These are phyloP conservation scores for Thalassophryne amazonica DNA, from an alignment of 2,797 vertebrate species.

Conservation along the genomic window DNA sequence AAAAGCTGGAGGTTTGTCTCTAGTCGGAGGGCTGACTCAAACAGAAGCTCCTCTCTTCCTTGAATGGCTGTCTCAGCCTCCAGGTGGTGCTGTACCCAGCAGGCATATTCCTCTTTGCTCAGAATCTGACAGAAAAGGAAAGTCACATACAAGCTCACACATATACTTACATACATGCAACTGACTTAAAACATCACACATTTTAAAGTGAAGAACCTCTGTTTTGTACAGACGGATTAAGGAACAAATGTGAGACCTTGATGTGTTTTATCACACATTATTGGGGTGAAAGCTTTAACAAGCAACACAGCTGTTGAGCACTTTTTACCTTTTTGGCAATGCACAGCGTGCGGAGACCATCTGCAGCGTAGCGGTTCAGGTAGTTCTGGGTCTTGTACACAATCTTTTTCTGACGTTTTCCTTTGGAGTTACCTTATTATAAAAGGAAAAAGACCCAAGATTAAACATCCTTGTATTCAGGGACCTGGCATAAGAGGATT, in stretches of 20 bases:
- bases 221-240: too few relatives aligned
- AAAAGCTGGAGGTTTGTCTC: slow-evolving; percentile 94
- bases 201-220: too few relatives aligned
- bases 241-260: too few relatives aligned
- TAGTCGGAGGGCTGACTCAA: slow-evolving; percentile 88
- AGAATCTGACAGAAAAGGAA: slow-evolving; percentile 81
- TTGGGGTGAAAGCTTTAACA: too few relatives aligned
- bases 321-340: slow-evolving; percentile 91
- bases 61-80: slow-evolving; percentile 92
- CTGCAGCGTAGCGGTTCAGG: slow-evolving; percentile 91
- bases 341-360: slow-evolving; percentile 94
- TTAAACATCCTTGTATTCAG: slow-evolving; percentile 5
- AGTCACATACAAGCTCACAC: slow-evolving; percentile 11
- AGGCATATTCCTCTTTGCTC: slow-evolving; percentile 90
- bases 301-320: too few relatives aligned
- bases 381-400: slow-evolving; percentile 91
- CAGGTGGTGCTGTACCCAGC: slow-evolving; percentile 90
- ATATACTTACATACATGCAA: slow-evolving; percentile 12
- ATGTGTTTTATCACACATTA: too few relatives aligned
- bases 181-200: too few relatives aligned
- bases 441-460: slow-evolving; percentile 1
- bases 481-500: slow-evolving; percentile 12
- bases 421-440: slow-evolving; percentile 81
- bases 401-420: slow-evolving; percentile 89
- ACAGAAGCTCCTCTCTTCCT: slow-evolving; percentile 90